Evolutionary conservation across 1,140 invertebrate species (phyloP).

Genomic region (Sinonovacula constricta): DNA sequence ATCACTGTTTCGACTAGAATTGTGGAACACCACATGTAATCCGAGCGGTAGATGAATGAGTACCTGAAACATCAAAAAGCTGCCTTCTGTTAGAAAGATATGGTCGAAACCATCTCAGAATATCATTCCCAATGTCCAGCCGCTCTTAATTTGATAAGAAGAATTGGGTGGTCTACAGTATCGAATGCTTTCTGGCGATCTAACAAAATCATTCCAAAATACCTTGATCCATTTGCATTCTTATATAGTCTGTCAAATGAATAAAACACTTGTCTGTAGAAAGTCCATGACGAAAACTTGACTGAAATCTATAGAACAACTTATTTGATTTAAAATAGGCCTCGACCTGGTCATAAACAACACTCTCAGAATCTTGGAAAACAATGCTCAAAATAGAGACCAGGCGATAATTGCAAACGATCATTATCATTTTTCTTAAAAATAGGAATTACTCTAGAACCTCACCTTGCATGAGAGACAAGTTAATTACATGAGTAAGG

Average conservation of each 20-base stretch:
- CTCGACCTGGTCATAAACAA: slow-evolving; percentile 40
- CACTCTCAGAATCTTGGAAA: slow-evolving; percentile 25
- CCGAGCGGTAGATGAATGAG: slow-evolving; percentile 14
- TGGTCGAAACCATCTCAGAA: slow-evolving; percentile 38
- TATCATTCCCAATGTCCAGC: slow-evolving; percentile 38
- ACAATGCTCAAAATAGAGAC: slow-evolving; percentile 23
- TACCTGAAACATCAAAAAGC: slow-evolving; percentile 32
- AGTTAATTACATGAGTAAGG: slow-evolving; percentile 11
- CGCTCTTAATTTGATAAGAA: slow-evolving; percentile 18
- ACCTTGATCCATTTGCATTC: slow-evolving; percentile 17
- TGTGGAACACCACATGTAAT: slow-evolving; percentile 50
- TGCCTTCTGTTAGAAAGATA: slow-evolving; percentile 51
- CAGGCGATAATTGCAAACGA: slow-evolving; percentile 22
- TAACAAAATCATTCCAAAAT: slow-evolving; percentile 35
- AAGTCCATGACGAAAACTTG: slow-evolving; percentile 24
- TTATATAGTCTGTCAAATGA: slow-evolving; percentile 31
- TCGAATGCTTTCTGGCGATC: no score
- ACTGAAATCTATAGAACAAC: slow-evolving; percentile 29
- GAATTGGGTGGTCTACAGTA: slow-evolving; percentile 48
- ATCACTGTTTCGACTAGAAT: no score
- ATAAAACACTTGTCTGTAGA: slow-evolving; percentile 33
- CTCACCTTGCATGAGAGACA: neutral
- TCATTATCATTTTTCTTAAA: slow-evolving; percentile 35
- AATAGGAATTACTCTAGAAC: slow-evolving; percentile 30
- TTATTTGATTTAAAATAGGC: slow-evolving; percentile 29